These are phyloP conservation scores for Gymnorhina tibicen DNA, from an alignment of 2,113 vertebrate species.

Conservation along the genomic window DNA sequence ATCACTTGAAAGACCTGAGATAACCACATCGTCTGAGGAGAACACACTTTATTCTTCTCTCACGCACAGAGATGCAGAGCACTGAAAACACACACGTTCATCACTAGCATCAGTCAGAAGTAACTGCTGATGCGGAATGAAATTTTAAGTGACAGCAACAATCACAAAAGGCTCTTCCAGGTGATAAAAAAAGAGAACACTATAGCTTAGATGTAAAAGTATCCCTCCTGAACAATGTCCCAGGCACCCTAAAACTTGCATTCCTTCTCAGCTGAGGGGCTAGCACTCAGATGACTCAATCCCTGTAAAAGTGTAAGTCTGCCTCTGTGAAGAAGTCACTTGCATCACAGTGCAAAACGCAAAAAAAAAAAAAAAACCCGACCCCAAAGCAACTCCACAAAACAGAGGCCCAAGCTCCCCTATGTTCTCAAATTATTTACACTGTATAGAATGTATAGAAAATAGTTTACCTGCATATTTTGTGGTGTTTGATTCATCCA, in stretches of 20 bases:
- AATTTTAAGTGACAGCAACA: background rate
- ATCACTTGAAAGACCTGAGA: background rate
- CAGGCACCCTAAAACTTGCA: background rate
- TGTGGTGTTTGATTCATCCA: slow-evolving; percentile 93
- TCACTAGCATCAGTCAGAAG: background rate
- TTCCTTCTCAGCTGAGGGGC: background rate
- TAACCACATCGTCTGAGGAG: background rate
- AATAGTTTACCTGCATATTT: slow-evolving; percentile 92
- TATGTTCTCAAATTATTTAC: background rate
- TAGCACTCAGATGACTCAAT: background rate
- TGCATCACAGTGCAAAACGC: background rate
- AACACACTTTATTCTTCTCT: background rate
- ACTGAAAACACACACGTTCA: background rate
- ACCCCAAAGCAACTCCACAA: background rate
- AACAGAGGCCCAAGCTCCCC: background rate
- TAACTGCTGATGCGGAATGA: background rate
- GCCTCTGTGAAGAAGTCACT: background rate
- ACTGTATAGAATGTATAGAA: background rate
- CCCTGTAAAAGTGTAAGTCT: background rate
- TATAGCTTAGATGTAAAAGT: background rate
- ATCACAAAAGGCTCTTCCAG: background rate
- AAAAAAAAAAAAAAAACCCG: background rate
- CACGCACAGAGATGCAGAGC: background rate
- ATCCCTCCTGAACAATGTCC: background rate
- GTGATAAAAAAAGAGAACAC: background rate